These are phyloP conservation scores for Sepioteuthis lessoniana DNA, from an alignment of 2,888 invertebrate species.

Conservation along the genomic window DNA sequence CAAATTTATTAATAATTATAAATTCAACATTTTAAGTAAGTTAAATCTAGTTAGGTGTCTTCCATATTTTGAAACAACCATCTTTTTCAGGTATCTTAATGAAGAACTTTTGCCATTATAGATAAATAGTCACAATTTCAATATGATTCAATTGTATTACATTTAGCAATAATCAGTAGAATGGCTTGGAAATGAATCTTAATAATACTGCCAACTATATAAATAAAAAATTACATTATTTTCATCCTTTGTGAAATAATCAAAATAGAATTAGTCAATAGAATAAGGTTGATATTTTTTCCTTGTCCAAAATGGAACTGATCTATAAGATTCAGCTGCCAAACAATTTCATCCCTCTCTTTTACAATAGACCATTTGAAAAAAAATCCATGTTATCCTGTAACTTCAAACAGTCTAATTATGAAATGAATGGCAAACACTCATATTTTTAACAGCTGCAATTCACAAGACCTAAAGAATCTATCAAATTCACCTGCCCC, in stretches of 20 bases:
- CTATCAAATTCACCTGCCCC: background rate
- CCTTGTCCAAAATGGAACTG: background rate
- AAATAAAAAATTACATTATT: background rate
- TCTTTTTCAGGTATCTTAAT: too few relatives aligned
- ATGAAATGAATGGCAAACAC: background rate
- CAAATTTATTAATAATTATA: too few relatives aligned
- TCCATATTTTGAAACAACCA: too few relatives aligned
- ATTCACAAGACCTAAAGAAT: background rate
- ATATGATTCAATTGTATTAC: too few relatives aligned
- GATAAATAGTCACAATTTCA: too few relatives aligned
- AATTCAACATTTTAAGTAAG: too few relatives aligned
- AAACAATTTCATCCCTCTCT: background rate
- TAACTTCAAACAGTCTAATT: background rate
- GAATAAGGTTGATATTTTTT: background rate
- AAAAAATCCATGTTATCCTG: background rate
- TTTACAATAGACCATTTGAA: background rate
- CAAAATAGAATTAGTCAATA: background rate
- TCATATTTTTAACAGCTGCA: background rate
- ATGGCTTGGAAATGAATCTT: too few relatives aligned
- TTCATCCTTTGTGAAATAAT: background rate
- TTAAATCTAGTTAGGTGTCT: too few relatives aligned
- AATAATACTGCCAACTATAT: too few relatives aligned
- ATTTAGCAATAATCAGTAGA: too few relatives aligned
- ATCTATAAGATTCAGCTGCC: background rate
- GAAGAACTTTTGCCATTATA: too few relatives aligned